These are phyloP conservation scores for Paraplagusia blochii DNA, from an alignment of 2,113 vertebrate genomes.

Conservation along the genomic window DNA sequence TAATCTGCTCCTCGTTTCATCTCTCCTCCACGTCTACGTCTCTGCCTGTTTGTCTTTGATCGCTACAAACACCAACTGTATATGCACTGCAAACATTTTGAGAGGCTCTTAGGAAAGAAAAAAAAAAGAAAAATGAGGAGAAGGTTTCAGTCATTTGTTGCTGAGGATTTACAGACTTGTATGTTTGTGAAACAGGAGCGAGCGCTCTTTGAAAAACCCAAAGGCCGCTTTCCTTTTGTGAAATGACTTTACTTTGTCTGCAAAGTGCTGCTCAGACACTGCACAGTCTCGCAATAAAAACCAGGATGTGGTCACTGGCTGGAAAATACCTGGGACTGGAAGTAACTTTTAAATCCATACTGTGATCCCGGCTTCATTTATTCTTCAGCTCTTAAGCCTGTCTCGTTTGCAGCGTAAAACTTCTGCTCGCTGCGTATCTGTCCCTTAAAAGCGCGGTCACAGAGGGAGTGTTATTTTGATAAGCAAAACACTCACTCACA, in stretches of 20 bases:
- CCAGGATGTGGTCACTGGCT: neutral
- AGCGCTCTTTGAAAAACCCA: neutral
- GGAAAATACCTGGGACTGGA: neutral
- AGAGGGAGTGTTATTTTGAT: too few species aligned
- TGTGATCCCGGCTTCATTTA: conserved; percentile 6
- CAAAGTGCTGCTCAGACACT: conserved; percentile 19
- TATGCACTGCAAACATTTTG: conserved; percentile 44
- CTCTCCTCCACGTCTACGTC: conserved; percentile 15
- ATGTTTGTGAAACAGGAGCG: conserved; percentile 3
- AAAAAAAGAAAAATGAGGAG: conserved; percentile 1
- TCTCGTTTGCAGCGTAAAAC: neutral
- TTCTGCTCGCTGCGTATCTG: too few species aligned
- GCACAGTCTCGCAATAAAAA: neutral
- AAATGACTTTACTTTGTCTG: conserved; percentile 11
- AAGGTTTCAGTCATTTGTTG: conserved; percentile 30
- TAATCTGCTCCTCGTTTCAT: conserved; percentile 38
- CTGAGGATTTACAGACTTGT: conserved; percentile 7
- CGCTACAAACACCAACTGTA: conserved; percentile 39
- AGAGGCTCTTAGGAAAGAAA: conserved; percentile 4
- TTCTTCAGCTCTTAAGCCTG: neutral
- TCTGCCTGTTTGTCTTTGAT: conserved; percentile 37
- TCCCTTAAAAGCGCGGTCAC: too few species aligned
- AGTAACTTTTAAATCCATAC: conserved; percentile 6
- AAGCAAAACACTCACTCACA: too few species aligned
- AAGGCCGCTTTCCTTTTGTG: conserved; percentile 6